phyloP scores from a whole-genome alignment of 2,113 vertebrate species.

The Chunga burmeisteri region DNA sequence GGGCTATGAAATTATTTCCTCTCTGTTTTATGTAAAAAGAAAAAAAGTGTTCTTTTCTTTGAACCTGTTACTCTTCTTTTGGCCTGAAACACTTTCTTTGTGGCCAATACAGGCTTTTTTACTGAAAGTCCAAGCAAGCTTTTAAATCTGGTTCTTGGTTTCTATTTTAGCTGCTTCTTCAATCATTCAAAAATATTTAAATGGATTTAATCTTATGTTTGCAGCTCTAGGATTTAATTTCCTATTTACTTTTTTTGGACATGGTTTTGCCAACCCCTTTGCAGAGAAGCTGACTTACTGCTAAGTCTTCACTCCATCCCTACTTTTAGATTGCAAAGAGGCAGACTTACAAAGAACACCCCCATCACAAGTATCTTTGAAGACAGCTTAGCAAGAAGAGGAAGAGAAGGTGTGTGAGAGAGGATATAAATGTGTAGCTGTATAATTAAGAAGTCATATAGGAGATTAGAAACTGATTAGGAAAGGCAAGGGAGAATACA shows the following conservation, averaged over 20 bases:
- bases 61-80: neutral
- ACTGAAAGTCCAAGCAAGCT: neutral
- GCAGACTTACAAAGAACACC: neutral
- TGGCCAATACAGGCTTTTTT: neutral
- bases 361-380: neutral
- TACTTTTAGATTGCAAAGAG: neutral
- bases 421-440: neutral
- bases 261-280: neutral
- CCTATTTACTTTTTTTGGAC: neutral
- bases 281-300: neutral
- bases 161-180: neutral
- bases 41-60: neutral
- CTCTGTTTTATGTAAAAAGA: neutral
- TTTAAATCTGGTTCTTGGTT: neutral
- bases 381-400: neutral
- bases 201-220: neutral
- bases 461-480: neutral
- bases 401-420: neutral
- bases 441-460: constrained; percentile 14
- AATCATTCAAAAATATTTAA: neutral
- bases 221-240: neutral
- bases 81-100: neutral
- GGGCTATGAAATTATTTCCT: neutral
- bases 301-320: neutral
- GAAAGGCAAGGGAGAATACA: neutral